Evolutionary conservation across 2,113 vertebrate genomes (phyloP).

Genomic region (Burhinus bistriatus): DNA sequence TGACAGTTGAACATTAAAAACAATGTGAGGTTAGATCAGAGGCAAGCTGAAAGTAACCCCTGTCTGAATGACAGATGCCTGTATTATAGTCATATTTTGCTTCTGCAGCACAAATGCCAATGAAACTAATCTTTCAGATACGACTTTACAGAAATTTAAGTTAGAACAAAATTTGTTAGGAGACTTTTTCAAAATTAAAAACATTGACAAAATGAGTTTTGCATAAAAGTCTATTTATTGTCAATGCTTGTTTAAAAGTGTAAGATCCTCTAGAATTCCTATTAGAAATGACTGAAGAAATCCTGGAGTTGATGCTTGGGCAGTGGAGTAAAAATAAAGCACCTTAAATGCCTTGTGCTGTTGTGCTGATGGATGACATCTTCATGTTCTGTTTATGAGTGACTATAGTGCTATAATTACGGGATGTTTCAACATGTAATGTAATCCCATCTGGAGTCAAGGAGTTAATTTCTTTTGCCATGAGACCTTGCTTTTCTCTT

Average conservation of each 20-base stretch:
- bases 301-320: background rate
- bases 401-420: background rate
- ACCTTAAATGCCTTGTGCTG: background rate
- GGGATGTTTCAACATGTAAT: background rate
- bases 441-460: background rate
- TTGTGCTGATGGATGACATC: background rate
- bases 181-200: background rate
- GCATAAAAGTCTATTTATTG: background rate
- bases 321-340: background rate
- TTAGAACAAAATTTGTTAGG: background rate
- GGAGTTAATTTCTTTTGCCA: background rate
- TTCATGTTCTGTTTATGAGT: background rate
- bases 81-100: slow-evolving; percentile 6
- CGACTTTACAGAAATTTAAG: background rate
- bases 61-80: slow-evolving; percentile 56
- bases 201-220: background rate
- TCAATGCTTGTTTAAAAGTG: background rate
- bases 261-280: background rate
- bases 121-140: background rate
- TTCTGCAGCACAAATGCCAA: background rate
- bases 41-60: slow-evolving; percentile 48
- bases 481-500: background rate
- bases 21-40: slow-evolving; percentile 49
- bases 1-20: slow-evolving; percentile 62
- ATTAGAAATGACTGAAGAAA: background rate